Percentiles rank a stretch among this genome's conserved stretches.
Conservation (phyloP, 92 coral and sea anemone species). For the Muricea muricata region DNA sequence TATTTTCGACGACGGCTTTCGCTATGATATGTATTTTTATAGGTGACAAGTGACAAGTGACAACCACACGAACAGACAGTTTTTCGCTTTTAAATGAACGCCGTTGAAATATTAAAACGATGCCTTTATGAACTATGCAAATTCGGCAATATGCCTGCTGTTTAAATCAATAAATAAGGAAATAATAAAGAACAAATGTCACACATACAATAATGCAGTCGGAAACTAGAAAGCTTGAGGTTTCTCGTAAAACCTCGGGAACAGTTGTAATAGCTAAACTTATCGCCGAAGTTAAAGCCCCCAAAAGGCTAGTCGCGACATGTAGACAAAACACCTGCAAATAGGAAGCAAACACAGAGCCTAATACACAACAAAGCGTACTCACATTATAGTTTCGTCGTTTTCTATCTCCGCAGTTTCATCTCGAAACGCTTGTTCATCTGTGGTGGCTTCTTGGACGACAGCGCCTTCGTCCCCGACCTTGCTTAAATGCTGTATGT, state of each 20-base stretch:
- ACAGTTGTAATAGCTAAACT: neutral
- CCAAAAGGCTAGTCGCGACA: neutral
- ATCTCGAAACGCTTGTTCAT: neutral
- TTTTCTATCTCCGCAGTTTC: neutral
- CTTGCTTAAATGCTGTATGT: neutral
- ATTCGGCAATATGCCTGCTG: neutral
- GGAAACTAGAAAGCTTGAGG: neutral
- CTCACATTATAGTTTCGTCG: neutral
- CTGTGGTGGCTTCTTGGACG: neutral
- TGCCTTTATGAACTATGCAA: neutral
- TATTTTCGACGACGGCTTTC: too few relatives aligned
- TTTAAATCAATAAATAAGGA: neutral
- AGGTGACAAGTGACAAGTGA: too few relatives aligned
- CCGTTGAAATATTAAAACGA: neutral
- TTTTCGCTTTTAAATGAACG: neutral
- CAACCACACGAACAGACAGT: too few relatives aligned
- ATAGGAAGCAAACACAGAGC: neutral
- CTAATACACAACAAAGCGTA: neutral
- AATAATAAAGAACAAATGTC: neutral
- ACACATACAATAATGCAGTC: neutral
- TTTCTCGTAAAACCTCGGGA: neutral
- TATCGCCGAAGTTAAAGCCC: neutral
- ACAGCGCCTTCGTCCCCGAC: neutral
- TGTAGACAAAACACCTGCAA: conserved; percentile 14
- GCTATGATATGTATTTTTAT: neutral